A percentile compares a stretch with the other conserved stretches of the same genome.
Evolutionary conservation across 2,797 vertebrate genomes (phyloP).

Genomic region (Valencia hispanica): DNA sequence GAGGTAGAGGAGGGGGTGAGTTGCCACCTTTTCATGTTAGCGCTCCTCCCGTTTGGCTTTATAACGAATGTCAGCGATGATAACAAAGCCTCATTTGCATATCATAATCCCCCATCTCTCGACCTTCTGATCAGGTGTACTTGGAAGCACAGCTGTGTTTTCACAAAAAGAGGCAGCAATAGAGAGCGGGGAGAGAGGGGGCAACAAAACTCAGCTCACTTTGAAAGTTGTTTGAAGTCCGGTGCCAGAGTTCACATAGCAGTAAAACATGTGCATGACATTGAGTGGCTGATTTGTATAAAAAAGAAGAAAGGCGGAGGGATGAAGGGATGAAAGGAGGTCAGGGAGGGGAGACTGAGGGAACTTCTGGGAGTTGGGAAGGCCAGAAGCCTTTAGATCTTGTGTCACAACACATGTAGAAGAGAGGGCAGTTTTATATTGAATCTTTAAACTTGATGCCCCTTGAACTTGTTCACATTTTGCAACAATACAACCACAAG

Average conservation of each 20-base stretch:
- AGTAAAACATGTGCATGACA: conserved; percentile 76
- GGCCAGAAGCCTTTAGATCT: conserved; percentile 63
- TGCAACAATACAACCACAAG: neutral
- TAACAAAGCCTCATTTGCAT: conserved; percentile 81
- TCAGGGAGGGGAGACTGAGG: conserved; percentile 61
- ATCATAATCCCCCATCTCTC: conserved; percentile 77
- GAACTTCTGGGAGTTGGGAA: conserved; percentile 59
- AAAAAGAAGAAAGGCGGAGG: conserved; percentile 67
- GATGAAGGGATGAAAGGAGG: conserved; percentile 74
- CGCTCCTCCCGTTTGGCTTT: conserved; percentile 61
- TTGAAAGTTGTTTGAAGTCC: conserved; percentile 80
- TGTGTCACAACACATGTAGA: conserved; percentile 49
- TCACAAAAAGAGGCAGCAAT: conserved; percentile 58
- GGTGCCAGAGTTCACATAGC: conserved; percentile 79
- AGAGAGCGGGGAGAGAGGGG: conserved; percentile 28
- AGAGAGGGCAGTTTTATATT: conserved; percentile 25
- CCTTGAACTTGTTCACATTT: neutral
- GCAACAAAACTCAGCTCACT: conserved; percentile 62
- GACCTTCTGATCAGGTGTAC: conserved; percentile 77
- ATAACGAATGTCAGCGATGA: conserved; percentile 75
- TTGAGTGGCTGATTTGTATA: conserved; percentile 78
- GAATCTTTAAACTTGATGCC: conserved; percentile 34
- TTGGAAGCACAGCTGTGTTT: conserved; percentile 70
- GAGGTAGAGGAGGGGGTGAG: conserved; percentile 24
- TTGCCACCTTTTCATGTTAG: conserved; percentile 73